A percentile compares a stretch with the other conserved stretches of the same genome.
These are phyloP conservation scores for Lepus oiostolus DNA, from an alignment of 2,797 vertebrate species.

Conservation along the genomic window DNA sequence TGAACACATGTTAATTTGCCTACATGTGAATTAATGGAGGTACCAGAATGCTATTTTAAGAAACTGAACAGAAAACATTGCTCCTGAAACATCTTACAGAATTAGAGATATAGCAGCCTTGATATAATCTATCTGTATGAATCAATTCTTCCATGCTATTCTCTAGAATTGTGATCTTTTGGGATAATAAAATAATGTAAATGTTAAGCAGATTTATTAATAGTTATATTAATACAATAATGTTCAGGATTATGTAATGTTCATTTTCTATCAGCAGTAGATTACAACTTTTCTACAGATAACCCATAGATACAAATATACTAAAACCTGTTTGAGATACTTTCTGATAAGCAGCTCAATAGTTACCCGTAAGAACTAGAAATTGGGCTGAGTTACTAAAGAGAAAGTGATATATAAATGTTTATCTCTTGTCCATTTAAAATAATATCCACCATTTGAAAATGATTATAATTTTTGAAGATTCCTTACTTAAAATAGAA, in stretches of 20 bases:
- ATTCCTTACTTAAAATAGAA: background rate
- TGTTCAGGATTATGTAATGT: background rate
- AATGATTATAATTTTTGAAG: conserved; percentile 14
- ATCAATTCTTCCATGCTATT: background rate
- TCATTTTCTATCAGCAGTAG: background rate
- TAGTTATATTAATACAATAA: background rate
- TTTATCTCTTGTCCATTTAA: background rate
- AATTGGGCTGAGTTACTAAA: background rate
- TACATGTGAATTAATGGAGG: background rate
- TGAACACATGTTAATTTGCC: background rate
- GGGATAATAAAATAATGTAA: background rate
- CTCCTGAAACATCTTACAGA: background rate
- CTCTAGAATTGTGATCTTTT: background rate
- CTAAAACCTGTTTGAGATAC: background rate
- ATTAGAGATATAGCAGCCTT: background rate
- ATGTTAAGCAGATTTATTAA: background rate
- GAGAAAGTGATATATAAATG: background rate
- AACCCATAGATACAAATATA: background rate
- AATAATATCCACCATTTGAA: conserved; percentile 52
- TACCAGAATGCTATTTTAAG: too few relatives aligned
- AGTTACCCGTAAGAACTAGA: background rate
- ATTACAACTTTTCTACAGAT: background rate
- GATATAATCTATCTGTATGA: background rate
- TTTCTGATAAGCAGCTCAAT: background rate
- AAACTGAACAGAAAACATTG: background rate